phyloP scores from a whole-genome alignment of 2,888 invertebrate species.

The Pammene aurita region DNA sequence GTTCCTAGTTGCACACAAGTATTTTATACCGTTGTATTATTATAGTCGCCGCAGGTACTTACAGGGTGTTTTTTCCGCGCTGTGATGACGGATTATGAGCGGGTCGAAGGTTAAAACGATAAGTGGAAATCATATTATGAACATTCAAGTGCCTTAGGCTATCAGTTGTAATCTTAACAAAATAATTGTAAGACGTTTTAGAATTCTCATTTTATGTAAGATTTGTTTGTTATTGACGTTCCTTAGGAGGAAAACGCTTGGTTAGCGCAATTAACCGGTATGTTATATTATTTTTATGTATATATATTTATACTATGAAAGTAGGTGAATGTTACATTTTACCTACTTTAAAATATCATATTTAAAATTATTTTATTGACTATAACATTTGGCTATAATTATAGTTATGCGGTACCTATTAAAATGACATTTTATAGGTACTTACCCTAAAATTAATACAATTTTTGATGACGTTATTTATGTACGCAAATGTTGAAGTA shows the following conservation, averaged over 20 bases:
- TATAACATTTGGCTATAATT: constrained; percentile 20
- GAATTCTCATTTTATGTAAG: constrained; percentile 42
- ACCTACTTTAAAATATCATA: constrained; percentile 18
- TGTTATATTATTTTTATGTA: constrained; percentile 22
- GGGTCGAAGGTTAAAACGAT: constrained; percentile 40
- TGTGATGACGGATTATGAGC: constrained; percentile 31
- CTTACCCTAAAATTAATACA: neutral
- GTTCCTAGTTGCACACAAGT: constrained; percentile 41
- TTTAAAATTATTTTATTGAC: constrained; percentile 6
- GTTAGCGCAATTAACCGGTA: constrained; percentile 42
- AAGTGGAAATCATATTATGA: constrained; percentile 42
- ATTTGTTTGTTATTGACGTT: constrained; percentile 36
- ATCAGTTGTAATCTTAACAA: constrained; percentile 42
- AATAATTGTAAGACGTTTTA: constrained; percentile 40
- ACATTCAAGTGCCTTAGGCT: constrained; percentile 44
- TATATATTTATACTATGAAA: neutral
- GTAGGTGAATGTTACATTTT: constrained; percentile 25
- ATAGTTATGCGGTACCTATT: neutral
- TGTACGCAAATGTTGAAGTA: constrained; percentile 23
- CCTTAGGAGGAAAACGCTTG: constrained; percentile 40
- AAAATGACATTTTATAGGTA: neutral
- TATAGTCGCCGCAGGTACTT: constrained; percentile 41
- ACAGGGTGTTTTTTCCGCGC: constrained; percentile 39
- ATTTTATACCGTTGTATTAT: constrained; percentile 42
- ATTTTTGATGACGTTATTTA: constrained; percentile 22